Conservation (phyloP, 2,797 vertebrate species). For the Rousettus madagascariensis region DNA sequence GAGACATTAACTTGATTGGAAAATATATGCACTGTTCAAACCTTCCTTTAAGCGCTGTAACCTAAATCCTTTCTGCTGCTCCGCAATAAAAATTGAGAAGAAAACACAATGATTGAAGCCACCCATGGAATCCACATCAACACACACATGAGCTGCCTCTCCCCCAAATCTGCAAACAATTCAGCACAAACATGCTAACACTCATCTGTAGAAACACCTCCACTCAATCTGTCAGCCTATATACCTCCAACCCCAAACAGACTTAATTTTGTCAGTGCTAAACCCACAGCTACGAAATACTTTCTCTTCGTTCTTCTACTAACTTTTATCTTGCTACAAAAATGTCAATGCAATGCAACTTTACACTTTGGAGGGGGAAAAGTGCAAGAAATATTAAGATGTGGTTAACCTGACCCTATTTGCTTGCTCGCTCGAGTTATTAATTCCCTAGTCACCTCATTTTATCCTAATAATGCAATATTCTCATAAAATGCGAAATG, state of each 20-base stretch:
- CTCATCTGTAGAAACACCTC: constrained; percentile 62
- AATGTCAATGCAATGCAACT: constrained; percentile 50
- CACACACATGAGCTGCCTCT: background rate
- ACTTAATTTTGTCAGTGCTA: constrained; percentile 49
- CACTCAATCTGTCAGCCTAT: constrained; percentile 61
- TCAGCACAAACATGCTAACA: constrained; percentile 68
- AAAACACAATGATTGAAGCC: constrained; percentile 34
- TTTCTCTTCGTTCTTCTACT: constrained; percentile 51
- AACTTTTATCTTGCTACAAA: constrained; percentile 34
- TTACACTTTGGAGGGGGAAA: background rate
- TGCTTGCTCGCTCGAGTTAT: background rate
- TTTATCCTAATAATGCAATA: constrained; percentile 7
- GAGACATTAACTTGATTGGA: background rate
- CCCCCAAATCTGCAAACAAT: constrained; percentile 66
- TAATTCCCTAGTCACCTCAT: constrained; percentile 8
- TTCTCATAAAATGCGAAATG: constrained; percentile 43
- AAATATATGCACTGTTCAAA: background rate
- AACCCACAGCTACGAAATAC: constrained; percentile 42
- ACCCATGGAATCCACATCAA: background rate
- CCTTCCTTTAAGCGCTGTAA: background rate
- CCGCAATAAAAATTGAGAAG: constrained; percentile 7
- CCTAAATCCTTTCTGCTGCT: background rate
- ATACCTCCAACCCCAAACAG: constrained; percentile 60
- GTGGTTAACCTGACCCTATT: background rate
- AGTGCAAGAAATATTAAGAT: constrained; percentile 4